These are phyloP conservation scores for Emydura subglobosa DNA, from an alignment of 2,113 vertebrate genomes.

Conservation along the genomic window DNA sequence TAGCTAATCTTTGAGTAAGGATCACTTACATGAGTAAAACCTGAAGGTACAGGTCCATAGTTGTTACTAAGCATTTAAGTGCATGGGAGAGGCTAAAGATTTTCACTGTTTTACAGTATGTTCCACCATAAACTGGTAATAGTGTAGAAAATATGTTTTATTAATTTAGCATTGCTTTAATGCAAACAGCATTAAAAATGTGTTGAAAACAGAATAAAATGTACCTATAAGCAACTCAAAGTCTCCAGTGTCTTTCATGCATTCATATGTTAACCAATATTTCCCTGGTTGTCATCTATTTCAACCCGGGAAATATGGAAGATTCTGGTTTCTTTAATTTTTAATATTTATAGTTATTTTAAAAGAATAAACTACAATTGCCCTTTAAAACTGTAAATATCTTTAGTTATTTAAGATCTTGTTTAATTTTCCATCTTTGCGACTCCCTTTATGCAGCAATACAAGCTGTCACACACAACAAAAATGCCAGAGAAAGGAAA, in stretches of 20 bases:
- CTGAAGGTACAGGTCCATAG: background rate
- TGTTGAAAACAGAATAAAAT: background rate
- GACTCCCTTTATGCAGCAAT: background rate
- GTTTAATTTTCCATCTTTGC: background rate
- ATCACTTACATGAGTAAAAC: background rate
- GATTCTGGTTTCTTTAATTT: background rate
- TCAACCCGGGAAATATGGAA: background rate
- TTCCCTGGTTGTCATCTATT: background rate
- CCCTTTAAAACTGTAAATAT: background rate
- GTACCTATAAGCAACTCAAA: background rate
- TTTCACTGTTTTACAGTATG: background rate
- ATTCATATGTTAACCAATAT: background rate
- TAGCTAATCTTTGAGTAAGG: background rate
- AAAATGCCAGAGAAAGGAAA: conserved; percentile 35
- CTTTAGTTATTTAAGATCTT: background rate
- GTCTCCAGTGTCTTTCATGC: background rate
- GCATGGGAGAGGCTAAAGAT: background rate
- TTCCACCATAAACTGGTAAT: background rate
- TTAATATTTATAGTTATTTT: background rate
- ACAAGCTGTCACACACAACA: background rate
- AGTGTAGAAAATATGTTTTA: background rate
- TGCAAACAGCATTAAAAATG: background rate
- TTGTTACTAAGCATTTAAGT: background rate
- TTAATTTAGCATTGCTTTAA: background rate
- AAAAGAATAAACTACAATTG: background rate